phyloP scores from a whole-genome alignment of 1,140 invertebrate genomes.

The Plectrocnemia conspersa region DNA sequence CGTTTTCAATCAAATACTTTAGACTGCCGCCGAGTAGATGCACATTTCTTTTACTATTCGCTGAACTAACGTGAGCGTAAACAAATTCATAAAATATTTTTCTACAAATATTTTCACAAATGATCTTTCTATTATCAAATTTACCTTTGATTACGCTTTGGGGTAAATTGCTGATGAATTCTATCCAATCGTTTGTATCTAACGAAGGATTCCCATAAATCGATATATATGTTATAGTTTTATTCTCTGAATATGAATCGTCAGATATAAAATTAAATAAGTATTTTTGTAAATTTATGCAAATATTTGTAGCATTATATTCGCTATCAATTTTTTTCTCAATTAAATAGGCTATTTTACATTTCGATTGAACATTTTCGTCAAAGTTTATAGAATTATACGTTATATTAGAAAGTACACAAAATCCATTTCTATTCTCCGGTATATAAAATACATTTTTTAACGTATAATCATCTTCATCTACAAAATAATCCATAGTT shows the following conservation, averaged over 20 bases:
- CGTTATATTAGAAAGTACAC: conserved; percentile 40
- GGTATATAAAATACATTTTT: conserved; percentile 48
- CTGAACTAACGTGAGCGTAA: conserved; percentile 39
- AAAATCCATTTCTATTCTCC: conserved; percentile 42
- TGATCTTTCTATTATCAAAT: conserved; percentile 29
- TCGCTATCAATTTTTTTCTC: conserved; percentile 38
- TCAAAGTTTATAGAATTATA: conserved; percentile 47
- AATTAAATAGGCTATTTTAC: conserved; percentile 36
- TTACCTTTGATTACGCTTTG: conserved; percentile 29
- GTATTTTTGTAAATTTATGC: conserved; percentile 46
- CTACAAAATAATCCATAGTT: conserved; percentile 34
- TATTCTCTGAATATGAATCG: conserved; percentile 38
- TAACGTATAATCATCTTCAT: conserved; percentile 37
- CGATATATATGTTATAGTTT: conserved; percentile 49
- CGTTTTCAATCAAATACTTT: conserved; percentile 39
- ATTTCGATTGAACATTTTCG: conserved; percentile 50
- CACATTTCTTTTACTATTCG: conserved; percentile 39
- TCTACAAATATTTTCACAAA: conserved; percentile 34
- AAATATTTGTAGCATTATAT: conserved; percentile 44
- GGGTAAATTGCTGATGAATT: conserved; percentile 45
- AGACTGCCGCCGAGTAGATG: conserved; percentile 42
- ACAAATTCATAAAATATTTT: conserved; percentile 43
- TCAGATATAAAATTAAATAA: conserved; percentile 43
- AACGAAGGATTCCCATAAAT: conserved; percentile 55
- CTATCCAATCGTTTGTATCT: conserved; percentile 53